phyloP scores from a whole-genome alignment of 2,888 invertebrate genomes.

The Ectemnius cavifrons region DNA sequence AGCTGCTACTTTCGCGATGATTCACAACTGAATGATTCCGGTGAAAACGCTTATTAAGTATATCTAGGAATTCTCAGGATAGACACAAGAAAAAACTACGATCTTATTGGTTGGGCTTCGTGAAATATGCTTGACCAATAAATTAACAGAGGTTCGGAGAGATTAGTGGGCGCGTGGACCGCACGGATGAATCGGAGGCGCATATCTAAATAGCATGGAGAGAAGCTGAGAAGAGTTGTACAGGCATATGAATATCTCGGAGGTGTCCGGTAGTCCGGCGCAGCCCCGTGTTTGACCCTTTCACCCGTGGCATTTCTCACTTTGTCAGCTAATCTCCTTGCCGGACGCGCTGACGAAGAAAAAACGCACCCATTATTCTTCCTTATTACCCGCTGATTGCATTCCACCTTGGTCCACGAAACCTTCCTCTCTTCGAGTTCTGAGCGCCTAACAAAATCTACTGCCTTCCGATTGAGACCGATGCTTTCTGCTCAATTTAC shows the following conservation, averaged over 20 bases:
- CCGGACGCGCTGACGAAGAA: constrained; percentile 50
- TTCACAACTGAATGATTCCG: too few species aligned
- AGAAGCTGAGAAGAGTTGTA: too few species aligned
- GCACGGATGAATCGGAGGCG: constrained; percentile 39
- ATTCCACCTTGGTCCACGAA: constrained; percentile 38
- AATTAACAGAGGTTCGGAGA: constrained; percentile 29
- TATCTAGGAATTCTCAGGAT: background rate
- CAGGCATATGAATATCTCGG: constrained; percentile 21
- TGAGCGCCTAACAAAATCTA: constrained; percentile 31
- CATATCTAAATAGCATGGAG: too few species aligned
- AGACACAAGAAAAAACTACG: constrained; percentile 24
- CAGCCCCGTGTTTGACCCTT: constrained; percentile 60
- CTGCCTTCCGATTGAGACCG: constrained; percentile 16
- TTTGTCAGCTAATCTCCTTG: constrained; percentile 68
- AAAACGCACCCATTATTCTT: constrained; percentile 69
- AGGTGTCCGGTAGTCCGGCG: constrained; percentile 58
- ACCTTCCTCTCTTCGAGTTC: too few species aligned
- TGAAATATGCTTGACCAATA: constrained; percentile 35
- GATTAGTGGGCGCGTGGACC: constrained; percentile 35
- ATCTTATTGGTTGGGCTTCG: constrained; percentile 30
- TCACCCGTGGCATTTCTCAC: constrained; percentile 66
- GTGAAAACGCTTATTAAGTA: background rate
- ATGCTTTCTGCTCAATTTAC: too few species aligned
- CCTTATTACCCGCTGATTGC: constrained; percentile 68
- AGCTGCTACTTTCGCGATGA: too few species aligned